These are phyloP conservation scores for Coelopa pilipes DNA, from an alignment of 2,888 invertebrate genomes.

Conservation along the genomic window DNA sequence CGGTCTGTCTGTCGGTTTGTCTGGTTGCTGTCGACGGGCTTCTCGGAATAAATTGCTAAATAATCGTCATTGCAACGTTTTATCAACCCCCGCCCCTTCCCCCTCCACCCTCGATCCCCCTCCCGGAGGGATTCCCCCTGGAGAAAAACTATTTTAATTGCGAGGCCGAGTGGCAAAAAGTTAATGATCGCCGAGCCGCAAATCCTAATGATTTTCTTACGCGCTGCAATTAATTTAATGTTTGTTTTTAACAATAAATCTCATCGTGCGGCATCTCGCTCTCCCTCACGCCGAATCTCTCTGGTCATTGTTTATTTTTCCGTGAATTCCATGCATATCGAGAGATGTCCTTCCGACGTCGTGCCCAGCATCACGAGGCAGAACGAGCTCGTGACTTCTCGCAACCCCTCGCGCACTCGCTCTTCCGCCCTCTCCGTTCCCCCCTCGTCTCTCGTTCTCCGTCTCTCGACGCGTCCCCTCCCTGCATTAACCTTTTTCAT, in stretches of 20 bases:
- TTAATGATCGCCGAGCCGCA: slow-evolving; percentile 10
- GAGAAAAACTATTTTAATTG: slow-evolving; percentile 31
- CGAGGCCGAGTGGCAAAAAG: neutral
- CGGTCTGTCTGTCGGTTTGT: too few species aligned
- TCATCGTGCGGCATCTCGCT: neutral
- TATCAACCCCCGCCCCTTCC: neutral
- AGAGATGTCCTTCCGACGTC: too few species aligned
- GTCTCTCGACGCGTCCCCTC: neutral
- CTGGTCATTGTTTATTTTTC: too few species aligned
- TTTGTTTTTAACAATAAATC: slow-evolving; percentile 13
- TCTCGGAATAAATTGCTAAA: slow-evolving; percentile 13
- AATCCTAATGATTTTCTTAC: slow-evolving; percentile 23
- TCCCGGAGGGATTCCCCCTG: too few species aligned
- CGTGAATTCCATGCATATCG: too few species aligned
- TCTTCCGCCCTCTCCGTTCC: neutral
- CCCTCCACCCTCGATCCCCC: neutral
- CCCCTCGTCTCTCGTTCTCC: neutral
- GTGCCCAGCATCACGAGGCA: too few species aligned
- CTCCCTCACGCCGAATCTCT: neutral
- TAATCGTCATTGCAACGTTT: neutral
- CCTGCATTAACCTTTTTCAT: neutral
- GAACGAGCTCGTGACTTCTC: slow-evolving; percentile 18
- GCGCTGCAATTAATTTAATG: slow-evolving; percentile 28
- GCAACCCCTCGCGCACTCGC: neutral
- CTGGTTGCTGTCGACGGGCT: neutral